phyloP scores from a whole-genome alignment of 2,888 invertebrate species.

The Glaucopsyche alexis region DNA sequence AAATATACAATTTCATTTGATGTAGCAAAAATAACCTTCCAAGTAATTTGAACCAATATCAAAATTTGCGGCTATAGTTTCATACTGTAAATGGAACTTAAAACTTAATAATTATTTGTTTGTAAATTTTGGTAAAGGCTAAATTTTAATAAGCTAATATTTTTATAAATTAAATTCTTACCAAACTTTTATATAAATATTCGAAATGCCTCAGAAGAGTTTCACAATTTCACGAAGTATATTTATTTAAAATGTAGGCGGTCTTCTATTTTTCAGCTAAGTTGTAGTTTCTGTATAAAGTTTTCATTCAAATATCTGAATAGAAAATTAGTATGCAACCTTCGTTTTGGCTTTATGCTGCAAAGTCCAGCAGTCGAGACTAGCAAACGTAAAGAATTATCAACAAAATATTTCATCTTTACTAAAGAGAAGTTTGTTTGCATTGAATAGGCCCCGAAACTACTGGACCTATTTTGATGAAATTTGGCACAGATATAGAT shows the following conservation, averaged over 20 bases:
- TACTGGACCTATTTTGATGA: no score
- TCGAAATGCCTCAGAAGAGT: not conserved
- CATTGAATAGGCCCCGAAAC: no score
- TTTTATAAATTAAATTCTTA: not conserved
- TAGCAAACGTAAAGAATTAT: no score
- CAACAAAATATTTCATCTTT: no score
- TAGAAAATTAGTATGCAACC: not conserved
- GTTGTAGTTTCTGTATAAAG: not conserved
- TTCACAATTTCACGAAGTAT: not conserved
- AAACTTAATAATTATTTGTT: not conserved
- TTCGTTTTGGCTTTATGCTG: not conserved
- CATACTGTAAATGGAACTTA: no score
- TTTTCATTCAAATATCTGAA: constrained; percentile 9
- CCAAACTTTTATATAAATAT: not conserved
- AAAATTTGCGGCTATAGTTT: no score
- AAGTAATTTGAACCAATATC: no score
- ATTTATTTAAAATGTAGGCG: not conserved
- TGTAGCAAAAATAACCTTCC: no score
- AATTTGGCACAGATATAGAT: no score
- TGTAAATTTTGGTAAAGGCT: not conserved
- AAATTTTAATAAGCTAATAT: not conserved
- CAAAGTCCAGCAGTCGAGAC: not conserved
- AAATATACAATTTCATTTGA: no score
- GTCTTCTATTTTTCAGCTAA: not conserved
- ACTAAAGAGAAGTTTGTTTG: no score